Evolutionary conservation across 2,888 invertebrate species (phyloP), one percentile per base, ranked within the genome.

Genomic region (Cryptophagus acutangulus): DNA sequence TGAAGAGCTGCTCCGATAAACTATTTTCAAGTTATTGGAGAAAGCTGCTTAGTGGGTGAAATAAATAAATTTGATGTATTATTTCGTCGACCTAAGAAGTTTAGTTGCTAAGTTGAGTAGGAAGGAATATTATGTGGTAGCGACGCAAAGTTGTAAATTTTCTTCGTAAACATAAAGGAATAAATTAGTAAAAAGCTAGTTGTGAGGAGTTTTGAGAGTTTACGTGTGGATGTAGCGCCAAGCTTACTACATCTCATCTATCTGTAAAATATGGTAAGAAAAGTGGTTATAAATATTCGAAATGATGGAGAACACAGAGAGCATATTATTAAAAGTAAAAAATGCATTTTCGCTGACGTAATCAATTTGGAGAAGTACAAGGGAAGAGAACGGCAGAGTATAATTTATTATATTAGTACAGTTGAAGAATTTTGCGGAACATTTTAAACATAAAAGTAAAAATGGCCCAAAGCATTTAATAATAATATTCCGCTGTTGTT

Each of bases 391-490:
- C 6, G n/a, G 24, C 6, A n/a, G 6, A 6, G 6, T 20, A 6
- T 20, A 20, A 20, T 20, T 20, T 20, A 20, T 20, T 20, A 20
- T 20, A 20, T 20, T 20, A 20, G 6, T 20, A n/a, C 24, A 20
- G 24, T 20, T 20, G 24, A 20, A n/a, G n/a, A 20, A 20, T 8
- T 20, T 8, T 20, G n/a, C n/a, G 24, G 24, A 20, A 20, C n/a
- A 20, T 20, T 20, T 20, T 28, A 28, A 28, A 28, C 4, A 28
- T 28, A 28, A 28, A 28, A 28, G 28, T n/a, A 28, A n/a, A n/a
- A 28, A 28, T 10, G 5, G 2, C 39, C 15, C 12, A n/a, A 12
- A 39, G 33, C 17, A 17, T 26, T 39, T 24, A 33, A 17, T 33
- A 16, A 33, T 38, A 33, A 13, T 13, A 9, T 25, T 31, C 17